Evolutionary conservation across 1,140 invertebrate genomes (phyloP), one percentile per base, ranked within the genome.

Genomic region (Pseudomyrmex flavicornis): DNA sequence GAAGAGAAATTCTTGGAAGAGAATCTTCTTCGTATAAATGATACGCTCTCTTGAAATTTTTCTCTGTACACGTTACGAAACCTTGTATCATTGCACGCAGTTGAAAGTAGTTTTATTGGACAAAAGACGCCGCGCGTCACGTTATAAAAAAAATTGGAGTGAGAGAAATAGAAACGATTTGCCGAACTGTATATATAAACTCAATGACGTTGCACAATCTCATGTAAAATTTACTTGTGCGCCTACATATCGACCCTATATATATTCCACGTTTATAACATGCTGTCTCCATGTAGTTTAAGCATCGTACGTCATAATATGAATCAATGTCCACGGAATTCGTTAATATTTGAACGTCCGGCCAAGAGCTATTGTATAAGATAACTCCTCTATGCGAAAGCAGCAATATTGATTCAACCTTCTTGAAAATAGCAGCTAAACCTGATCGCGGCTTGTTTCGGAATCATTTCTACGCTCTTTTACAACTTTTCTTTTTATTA

Each of bases 241-340:
- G 22, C 68, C 44, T 72, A 79, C 52, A 70, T 79, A 80, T 80
- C 76, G 76, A 80, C 35, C 76, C 17, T 35, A 35, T 35, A 35
- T 35, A 35, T 35, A 35, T 35, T 59, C 52, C 15, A 61, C 44
- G 54, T 68, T 80, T 80, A 80, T 70, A 80, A 72, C 76, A 72
- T 59, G 20, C 76, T 79, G 35, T 79, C 76, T 70, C 46, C 76
- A 66, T 69, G 63, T 61, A 22, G 44, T 72, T 70, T 59, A 72
- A 72, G 76, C 35, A 80, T 72, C 12, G 66, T 59, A 80, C 76
- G 76, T 80, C 76, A 80, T 59, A 80, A 80, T 80, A 80, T 80
- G 66, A 80, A 80, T 80, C 76, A 80, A 69, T 72, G 54, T 72
- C 66, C 54, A 70, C 35, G 15, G 44, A 50, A 59, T 59, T 13